Evolutionary conservation across 92 coral and sea anemone species (phyloP).

Genomic region (Phymanthus crucifer): DNA sequence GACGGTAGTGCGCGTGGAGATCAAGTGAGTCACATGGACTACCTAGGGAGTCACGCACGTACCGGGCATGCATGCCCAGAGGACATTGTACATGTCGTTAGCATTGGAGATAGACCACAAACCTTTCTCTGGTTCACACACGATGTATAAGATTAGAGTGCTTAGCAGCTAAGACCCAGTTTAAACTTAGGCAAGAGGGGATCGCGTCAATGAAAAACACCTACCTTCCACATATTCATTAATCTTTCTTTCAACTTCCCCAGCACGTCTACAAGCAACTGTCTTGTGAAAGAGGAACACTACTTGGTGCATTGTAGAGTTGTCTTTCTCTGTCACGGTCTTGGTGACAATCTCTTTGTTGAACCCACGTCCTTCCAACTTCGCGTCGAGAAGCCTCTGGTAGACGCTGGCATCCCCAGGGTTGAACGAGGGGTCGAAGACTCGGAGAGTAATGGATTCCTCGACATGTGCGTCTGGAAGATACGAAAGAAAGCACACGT

Average conservation of each 20-base stretch:
- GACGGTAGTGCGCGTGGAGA: no score
- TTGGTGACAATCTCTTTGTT: conserved; percentile 5
- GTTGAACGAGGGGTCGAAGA: neutral
- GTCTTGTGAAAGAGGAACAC: conserved; percentile 14
- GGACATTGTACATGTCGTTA: no score
- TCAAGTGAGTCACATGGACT: no score
- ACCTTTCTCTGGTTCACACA: no score
- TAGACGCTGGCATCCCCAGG: conserved; percentile 7
- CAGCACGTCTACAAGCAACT: neutral
- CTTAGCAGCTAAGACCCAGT: no score
- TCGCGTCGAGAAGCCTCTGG: conserved; percentile 5
- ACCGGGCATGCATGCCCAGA: no score
- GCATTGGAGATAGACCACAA: no score
- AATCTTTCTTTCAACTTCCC: conserved; percentile 1
- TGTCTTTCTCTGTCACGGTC: neutral
- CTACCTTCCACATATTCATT: neutral
- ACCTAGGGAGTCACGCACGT: no score
- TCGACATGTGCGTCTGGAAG: conserved; percentile 8
- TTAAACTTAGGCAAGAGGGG: no score
- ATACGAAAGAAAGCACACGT: no score
- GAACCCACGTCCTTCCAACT: conserved; percentile 7
- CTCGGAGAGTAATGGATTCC: conserved; percentile 10
- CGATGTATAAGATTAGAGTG: no score
- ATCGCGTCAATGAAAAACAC: neutral
- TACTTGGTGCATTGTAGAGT: neutral